Evolutionary conservation across 2,888 invertebrate genomes (phyloP).

Genomic region (Embidobia sp.): DNA sequence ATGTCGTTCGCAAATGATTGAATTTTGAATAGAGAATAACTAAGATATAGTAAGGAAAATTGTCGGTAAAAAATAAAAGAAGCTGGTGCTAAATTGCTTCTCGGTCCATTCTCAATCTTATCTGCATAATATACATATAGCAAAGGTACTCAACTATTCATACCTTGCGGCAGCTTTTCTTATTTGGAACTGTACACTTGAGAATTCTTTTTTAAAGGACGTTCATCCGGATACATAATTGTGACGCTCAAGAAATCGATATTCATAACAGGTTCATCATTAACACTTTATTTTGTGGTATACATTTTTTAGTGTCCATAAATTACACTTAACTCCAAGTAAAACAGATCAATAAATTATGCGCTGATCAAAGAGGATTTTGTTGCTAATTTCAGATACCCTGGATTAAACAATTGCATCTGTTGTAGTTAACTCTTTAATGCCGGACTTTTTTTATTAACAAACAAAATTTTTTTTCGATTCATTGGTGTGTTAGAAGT

Average conservation of each 20-base stretch:
- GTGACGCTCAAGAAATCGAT: constrained; percentile 29
- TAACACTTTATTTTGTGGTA: constrained; percentile 7
- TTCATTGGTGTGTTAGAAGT: too few relatives aligned
- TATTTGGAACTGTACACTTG: constrained; percentile 37
- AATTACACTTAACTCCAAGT: too few relatives aligned
- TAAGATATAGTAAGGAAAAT: constrained; percentile 10
- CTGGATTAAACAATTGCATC: too few relatives aligned
- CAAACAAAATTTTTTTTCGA: too few relatives aligned
- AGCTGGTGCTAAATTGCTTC: constrained; percentile 41
- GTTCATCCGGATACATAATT: constrained; percentile 25
- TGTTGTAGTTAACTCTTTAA: too few relatives aligned
- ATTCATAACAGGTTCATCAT: constrained; percentile 17
- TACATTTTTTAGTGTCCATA: not conserved
- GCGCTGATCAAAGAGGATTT: too few relatives aligned
- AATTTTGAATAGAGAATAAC: constrained; percentile 29
- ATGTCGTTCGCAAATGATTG: constrained; percentile 16
- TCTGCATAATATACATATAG: constrained; percentile 43
- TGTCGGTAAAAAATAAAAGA: constrained; percentile 14
- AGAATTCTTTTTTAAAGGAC: constrained; percentile 40
- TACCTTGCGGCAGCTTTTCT: constrained; percentile 32
- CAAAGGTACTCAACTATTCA: constrained; percentile 36
- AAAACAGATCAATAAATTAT: too few relatives aligned
- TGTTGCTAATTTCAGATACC: too few relatives aligned
- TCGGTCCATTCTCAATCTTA: constrained; percentile 36
- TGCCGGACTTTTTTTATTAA: too few relatives aligned